Conservation (phyloP, 2,797 vertebrate genomes). For the Gymnoscopelus microlampas region DNA sequence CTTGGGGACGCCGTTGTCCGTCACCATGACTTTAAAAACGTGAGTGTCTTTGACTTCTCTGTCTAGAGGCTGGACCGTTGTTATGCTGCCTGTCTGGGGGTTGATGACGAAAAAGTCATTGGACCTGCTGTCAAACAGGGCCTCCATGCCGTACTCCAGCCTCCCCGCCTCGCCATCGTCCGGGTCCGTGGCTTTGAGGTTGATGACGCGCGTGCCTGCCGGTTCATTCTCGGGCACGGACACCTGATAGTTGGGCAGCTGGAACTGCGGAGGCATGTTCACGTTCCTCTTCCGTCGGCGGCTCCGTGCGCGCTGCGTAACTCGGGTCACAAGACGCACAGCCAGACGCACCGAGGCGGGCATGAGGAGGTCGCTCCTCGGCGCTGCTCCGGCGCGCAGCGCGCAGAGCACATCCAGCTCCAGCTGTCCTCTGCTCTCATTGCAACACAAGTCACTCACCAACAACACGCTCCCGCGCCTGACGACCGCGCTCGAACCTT, state of each 20-base stretch:
- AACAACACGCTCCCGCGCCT: slow-evolving; percentile 64
- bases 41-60: slow-evolving; percentile 95
- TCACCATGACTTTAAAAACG: slow-evolving; percentile 90
- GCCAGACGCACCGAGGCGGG: neutral
- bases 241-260: slow-evolving; percentile 93
- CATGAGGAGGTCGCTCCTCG: too few species aligned
- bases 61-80: slow-evolving; percentile 87
- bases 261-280: slow-evolving; percentile 88
- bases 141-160: slow-evolving; percentile 92
- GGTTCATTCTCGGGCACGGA: slow-evolving; percentile 94
- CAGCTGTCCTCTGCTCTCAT: slow-evolving; percentile 32
- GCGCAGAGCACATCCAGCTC: slow-evolving; percentile 65
- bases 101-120: slow-evolving; percentile 90
- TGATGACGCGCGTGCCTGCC: slow-evolving; percentile 88
- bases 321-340: too few species aligned
- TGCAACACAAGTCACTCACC: slow-evolving; percentile 58
- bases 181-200: slow-evolving; percentile 89
- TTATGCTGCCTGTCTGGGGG: slow-evolving; percentile 85
- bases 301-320: slow-evolving; percentile 11
- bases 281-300: slow-evolving; percentile 76
- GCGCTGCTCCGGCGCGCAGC: slow-evolving; percentile 27
- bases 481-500: slow-evolving; percentile 53
- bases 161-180: slow-evolving; percentile 92
- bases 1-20: slow-evolving; percentile 85
- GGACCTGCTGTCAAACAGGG: slow-evolving; percentile 91